These are phyloP conservation scores for Latrodectus geometricus DNA, from an alignment of 1,140 invertebrate genomes.

Conservation along the genomic window DNA sequence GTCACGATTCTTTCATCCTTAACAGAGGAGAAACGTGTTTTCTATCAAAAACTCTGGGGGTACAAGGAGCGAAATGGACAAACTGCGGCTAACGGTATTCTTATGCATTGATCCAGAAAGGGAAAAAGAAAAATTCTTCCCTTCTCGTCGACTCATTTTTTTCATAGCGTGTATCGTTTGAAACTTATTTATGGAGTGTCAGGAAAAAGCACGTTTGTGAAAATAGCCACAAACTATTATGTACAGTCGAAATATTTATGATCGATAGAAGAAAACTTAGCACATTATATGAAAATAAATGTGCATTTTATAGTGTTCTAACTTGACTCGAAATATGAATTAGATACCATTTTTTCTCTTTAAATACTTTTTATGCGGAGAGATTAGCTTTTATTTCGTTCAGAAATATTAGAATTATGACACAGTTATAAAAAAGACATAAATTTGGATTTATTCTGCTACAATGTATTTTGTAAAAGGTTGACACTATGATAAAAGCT, in stretches of 20 bases:
- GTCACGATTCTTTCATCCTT: constrained; percentile 41
- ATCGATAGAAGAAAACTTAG: not conserved
- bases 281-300: not conserved
- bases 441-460: too few species aligned
- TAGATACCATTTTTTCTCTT: too few species aligned
- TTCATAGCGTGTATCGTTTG: constrained; percentile 14
- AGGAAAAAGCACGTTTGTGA: constrained; percentile 5
- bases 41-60: constrained; percentile 22
- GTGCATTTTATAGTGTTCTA: too few species aligned
- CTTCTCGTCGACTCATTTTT: constrained; percentile 23
- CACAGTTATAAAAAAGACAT: too few species aligned
- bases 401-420: too few species aligned
- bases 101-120: constrained; percentile 32
- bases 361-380: too few species aligned
- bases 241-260: constrained; percentile 16
- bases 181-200: constrained; percentile 43
- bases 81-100: constrained; percentile 20
- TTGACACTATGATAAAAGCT: too few species aligned
- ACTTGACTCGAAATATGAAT: too few species aligned
- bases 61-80: constrained; percentile 22
- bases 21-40: constrained; percentile 42
- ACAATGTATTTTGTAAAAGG: too few species aligned
- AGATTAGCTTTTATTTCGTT: too few species aligned
- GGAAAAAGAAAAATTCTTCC: not conserved
- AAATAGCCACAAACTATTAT: constrained; percentile 33